phyloP scores from a whole-genome alignment of 2,797 vertebrate species.

The Leontocebus nigricollis region DNA sequence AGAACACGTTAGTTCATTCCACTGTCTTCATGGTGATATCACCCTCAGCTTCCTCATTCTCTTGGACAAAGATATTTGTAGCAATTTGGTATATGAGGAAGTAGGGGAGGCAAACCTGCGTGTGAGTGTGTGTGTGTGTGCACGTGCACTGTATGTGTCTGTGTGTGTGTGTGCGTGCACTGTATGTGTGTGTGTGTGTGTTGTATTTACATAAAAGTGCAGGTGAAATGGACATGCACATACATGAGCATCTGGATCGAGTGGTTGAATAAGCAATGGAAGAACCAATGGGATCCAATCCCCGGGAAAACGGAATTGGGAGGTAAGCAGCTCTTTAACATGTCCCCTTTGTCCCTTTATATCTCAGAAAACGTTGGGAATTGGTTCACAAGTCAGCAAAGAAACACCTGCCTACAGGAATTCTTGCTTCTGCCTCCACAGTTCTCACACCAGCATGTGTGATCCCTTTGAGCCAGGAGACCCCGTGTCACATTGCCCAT shows the following conservation, averaged over 20 bases:
- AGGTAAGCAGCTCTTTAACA: neutral
- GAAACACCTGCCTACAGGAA: neutral
- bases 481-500: too few species aligned
- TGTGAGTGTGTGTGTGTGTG: rapidly evolving
- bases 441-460: neutral
- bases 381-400: neutral
- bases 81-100: neutral
- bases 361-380: neutral
- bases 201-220: neutral
- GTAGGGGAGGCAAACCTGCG: neutral
- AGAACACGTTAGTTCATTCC: neutral
- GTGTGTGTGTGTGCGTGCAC: too few species aligned
- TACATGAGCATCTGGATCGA: neutral
- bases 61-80: neutral
- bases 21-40: neutral
- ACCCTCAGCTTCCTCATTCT: neutral
- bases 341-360: neutral
- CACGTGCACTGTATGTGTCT: too few species aligned
- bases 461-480: neutral
- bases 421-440: neutral
- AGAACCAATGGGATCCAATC: neutral
- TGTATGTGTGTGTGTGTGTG: too few species aligned
- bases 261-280: neutral
- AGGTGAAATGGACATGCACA: too few species aligned
- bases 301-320: neutral